These are phyloP conservation scores for Allophyes oxyacanthae DNA, from an alignment of 2,888 invertebrate genomes.

Conservation along the genomic window DNA sequence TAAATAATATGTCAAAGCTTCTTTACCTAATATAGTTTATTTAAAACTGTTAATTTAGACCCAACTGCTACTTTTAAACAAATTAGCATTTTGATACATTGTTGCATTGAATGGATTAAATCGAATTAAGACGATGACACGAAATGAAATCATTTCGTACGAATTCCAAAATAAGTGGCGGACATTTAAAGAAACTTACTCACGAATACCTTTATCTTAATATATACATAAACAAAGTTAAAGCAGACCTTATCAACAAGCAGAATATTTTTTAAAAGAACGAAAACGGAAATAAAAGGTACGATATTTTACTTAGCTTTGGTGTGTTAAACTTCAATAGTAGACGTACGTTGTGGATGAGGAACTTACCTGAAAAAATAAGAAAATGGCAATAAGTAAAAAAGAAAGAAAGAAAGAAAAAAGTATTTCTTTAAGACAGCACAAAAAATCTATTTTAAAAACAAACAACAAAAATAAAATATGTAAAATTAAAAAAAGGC, in stretches of 20 bases:
- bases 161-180: not conserved
- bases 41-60: no score
- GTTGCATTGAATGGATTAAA: not conserved
- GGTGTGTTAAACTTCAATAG: not conserved
- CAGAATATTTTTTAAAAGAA: no score
- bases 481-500: no score
- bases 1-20: no score
- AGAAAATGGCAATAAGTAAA: not conserved
- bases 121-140: slow-evolving; percentile 7
- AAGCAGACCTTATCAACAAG: not conserved
- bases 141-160: not conserved
- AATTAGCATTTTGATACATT: no score
- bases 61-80: no score
- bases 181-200: not conserved
- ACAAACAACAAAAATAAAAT: no score
- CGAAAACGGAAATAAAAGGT: no score
- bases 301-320: slow-evolving; percentile 13
- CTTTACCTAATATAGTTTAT: no score
- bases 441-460: no score
- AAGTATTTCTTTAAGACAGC: no score
- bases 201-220: slow-evolving; percentile 6
- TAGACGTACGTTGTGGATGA: rapidly evolving
- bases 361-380: slow-evolving; percentile 38
- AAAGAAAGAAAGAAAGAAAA: no score
- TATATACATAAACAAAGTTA: not conserved